Evolutionary conservation across 2,113 vertebrate species (phyloP).

Genomic region (Cololabis saira): DNA sequence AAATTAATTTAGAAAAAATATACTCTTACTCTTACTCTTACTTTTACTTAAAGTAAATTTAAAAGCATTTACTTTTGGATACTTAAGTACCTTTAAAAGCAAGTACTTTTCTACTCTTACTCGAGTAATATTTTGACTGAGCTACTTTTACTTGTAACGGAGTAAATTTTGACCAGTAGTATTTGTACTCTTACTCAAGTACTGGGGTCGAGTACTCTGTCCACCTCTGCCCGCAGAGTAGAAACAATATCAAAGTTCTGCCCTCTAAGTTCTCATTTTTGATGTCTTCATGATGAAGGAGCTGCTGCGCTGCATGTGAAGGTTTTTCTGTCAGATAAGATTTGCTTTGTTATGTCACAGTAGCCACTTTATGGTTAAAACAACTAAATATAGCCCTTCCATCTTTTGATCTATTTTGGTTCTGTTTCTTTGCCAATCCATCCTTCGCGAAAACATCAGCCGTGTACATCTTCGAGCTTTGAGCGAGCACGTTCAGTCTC

Average conservation of each 20-base stretch:
- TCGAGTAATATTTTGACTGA: too few species aligned
- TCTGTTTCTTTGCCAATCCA: slow-evolving; percentile 11
- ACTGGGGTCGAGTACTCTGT: too few species aligned
- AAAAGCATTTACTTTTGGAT: too few species aligned
- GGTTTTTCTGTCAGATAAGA: slow-evolving; percentile 40
- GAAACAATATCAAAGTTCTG: slow-evolving; percentile 22
- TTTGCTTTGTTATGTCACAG: slow-evolving; percentile 21
- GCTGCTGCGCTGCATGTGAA: slow-evolving; percentile 27
- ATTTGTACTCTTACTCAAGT: too few species aligned
- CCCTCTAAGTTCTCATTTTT: slow-evolving; percentile 38
- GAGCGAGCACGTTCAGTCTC: slow-evolving; percentile 12
- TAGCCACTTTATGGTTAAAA: slow-evolving; percentile 14
- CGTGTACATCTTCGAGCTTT: slow-evolving; percentile 12
- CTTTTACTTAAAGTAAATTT: too few species aligned
- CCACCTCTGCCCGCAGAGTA: slow-evolving; percentile 50
- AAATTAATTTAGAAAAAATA: too few species aligned
- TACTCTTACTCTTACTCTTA: too few species aligned
- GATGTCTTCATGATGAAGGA: slow-evolving; percentile 33
- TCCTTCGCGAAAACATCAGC: slow-evolving; percentile 1
- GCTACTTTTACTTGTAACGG: too few species aligned
- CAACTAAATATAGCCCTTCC: slow-evolving; percentile 42
- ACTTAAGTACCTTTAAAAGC: too few species aligned
- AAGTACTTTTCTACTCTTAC: too few species aligned
- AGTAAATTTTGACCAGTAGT: too few species aligned
- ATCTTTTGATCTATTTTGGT: too few species aligned